Percentiles rank a stretch among this genome's conserved stretches.
These are phyloP conservation scores for Theretra japonica DNA, from an alignment of 2,888 invertebrate species.

Conservation along the genomic window DNA sequence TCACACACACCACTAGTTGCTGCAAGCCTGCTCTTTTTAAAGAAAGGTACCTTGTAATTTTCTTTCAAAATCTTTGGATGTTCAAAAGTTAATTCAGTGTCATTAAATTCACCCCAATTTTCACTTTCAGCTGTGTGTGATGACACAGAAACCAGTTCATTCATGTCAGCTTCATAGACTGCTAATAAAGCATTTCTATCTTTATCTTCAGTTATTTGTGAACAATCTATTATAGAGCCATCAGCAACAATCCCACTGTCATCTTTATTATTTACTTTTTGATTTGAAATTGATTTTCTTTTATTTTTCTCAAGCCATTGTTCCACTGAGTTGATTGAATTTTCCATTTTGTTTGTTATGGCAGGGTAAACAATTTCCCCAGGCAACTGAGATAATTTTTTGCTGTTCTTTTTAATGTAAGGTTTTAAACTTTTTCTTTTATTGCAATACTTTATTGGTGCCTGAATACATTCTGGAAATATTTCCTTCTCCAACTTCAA, in stretches of 20 bases:
- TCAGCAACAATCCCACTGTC: conserved; percentile 69
- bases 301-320: conserved; percentile 68
- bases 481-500: conserved; percentile 70
- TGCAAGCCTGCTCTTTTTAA: conserved; percentile 58
- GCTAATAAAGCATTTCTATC: conserved; percentile 68
- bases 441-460: conserved; percentile 69
- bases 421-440: conserved; percentile 63
- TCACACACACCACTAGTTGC: conserved; percentile 55
- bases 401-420: conserved; percentile 56
- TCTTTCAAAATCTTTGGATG: conserved; percentile 29
- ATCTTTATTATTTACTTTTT: conserved; percentile 47
- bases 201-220: conserved; percentile 60
- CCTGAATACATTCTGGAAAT: conserved; percentile 78
- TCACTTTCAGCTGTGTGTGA: conserved; percentile 34
- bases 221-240: conserved; percentile 63
- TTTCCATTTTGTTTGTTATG: conserved; percentile 59
- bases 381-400: conserved; percentile 50
- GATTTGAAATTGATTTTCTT: conserved; percentile 54
- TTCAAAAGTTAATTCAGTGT: neutral
- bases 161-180: conserved; percentile 60
- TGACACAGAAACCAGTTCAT: conserved; percentile 41
- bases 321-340: conserved; percentile 60
- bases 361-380: conserved; percentile 58
- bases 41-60: conserved; percentile 61
- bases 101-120: conserved; percentile 11